These are phyloP conservation scores for Schrankia costaestrigalis DNA, from an alignment of 2,888 invertebrate genomes.

Conservation along the genomic window DNA sequence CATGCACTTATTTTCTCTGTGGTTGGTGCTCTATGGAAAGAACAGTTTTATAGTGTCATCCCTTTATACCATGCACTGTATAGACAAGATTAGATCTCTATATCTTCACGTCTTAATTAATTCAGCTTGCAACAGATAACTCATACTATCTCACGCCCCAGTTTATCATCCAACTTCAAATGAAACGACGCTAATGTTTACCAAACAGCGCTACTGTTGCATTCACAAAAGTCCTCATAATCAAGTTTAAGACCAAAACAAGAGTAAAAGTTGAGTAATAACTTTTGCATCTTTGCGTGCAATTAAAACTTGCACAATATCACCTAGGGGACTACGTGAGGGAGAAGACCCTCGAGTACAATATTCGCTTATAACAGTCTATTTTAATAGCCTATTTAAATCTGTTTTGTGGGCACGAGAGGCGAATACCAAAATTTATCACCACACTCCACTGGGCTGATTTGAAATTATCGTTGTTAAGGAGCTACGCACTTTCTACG, in stretches of 20 bases:
- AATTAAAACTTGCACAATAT: constrained; percentile 30
- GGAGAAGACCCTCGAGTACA: constrained; percentile 20
- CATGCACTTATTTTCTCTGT: too few species aligned
- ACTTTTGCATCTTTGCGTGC: constrained; percentile 18
- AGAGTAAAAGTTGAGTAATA: constrained; percentile 17
- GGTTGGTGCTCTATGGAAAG: too few species aligned
- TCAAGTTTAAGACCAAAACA: constrained; percentile 7
- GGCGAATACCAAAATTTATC: constrained; percentile 52
- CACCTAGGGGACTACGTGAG: constrained; percentile 24
- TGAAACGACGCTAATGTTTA: too few species aligned
- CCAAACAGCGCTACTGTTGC: too few species aligned
- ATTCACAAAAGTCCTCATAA: not conserved
- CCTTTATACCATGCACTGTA: too few species aligned
- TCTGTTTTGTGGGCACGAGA: constrained; percentile 52
- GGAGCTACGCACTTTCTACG: constrained; percentile 63
- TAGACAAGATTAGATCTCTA: too few species aligned
- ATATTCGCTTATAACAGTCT: constrained; percentile 26
- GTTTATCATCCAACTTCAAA: too few species aligned
- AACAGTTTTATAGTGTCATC: too few species aligned
- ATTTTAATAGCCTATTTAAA: constrained; percentile 56
- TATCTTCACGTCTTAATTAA: too few species aligned
- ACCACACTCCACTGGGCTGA: constrained; percentile 57
- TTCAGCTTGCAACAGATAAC: too few species aligned
- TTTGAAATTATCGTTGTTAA: constrained; percentile 66
- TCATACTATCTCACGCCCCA: too few species aligned